phyloP scores from a whole-genome alignment of 2,113 vertebrate species.

The Corythaixoides concolor region DNA sequence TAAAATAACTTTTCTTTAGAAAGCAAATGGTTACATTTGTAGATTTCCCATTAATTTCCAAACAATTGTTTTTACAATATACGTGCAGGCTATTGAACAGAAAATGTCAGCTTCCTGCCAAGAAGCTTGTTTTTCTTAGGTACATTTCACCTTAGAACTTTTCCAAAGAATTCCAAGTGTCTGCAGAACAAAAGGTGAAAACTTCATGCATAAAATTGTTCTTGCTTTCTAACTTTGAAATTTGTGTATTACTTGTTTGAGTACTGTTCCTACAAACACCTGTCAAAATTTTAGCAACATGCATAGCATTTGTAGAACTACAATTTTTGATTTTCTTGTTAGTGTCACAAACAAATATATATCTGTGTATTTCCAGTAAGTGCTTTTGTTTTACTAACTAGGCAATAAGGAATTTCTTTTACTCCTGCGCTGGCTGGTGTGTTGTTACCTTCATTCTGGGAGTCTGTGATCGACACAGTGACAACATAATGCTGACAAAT shows the following conservation, averaged over 20 bases:
- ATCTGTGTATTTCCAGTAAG: neutral
- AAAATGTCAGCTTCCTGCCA: neutral
- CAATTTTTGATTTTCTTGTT: neutral
- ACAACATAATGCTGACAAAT: conserved; percentile 79
- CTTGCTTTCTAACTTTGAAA: neutral
- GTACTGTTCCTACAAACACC: neutral
- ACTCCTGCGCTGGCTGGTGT: conserved; percentile 79
- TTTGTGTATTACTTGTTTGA: neutral
- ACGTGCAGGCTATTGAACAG: neutral
- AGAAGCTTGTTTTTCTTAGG: neutral
- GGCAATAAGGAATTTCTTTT: conserved; percentile 76
- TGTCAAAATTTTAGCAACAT: neutral
- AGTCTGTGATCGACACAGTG: conserved; percentile 78
- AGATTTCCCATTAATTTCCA: neutral
- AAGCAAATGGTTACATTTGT: neutral
- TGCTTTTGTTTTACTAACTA: neutral
- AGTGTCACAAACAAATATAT: neutral
- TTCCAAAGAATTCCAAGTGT: neutral
- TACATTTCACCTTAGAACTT: neutral
- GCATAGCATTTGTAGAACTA: neutral
- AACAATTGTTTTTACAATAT: neutral
- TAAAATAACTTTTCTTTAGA: neutral
- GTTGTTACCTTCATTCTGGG: conserved; percentile 79
- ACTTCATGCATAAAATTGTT: neutral
- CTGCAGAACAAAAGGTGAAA: neutral